A percentile compares a stretch with the other conserved stretches of the same genome.
Conservation (phyloP, 2,113 vertebrate genomes). For the Noturus placidus region DNA sequence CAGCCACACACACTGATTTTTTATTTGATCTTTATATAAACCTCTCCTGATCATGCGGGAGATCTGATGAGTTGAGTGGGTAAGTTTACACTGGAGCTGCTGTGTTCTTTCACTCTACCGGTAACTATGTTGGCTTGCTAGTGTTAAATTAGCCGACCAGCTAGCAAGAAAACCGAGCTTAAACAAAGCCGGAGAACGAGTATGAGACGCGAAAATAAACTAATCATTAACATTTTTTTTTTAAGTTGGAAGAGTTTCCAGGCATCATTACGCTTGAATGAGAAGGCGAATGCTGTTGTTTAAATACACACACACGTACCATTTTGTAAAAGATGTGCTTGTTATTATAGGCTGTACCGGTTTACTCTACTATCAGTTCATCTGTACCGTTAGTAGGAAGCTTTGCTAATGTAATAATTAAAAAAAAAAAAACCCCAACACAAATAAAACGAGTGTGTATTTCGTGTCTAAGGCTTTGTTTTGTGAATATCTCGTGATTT, state of each 20-base stretch:
- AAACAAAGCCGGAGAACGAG: not conserved
- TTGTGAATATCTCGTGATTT: not conserved
- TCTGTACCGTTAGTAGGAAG: not conserved
- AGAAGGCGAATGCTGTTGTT: not conserved
- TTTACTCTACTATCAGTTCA: not conserved
- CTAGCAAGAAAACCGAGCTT: slow-evolving; percentile 11
- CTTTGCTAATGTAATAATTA: not conserved
- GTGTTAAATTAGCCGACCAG: not conserved
- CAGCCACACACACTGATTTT: too few species aligned
- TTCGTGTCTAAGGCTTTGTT: not conserved
- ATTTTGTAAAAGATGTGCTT: too few species aligned
- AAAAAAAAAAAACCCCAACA: not conserved
- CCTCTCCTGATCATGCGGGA: not conserved
- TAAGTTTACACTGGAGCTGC: slow-evolving; percentile 16
- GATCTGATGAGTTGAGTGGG: slow-evolving; percentile 33
- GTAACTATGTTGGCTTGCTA: slow-evolving; percentile 3
- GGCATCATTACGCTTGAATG: too few species aligned
- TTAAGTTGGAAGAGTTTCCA: not conserved
- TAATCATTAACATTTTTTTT: not conserved
- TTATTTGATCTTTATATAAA: too few species aligned
- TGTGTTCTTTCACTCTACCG: not conserved
- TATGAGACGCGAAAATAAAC: not conserved
- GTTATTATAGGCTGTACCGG: not conserved
- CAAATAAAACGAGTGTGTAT: not conserved
- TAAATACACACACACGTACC: not conserved